Base-by-base conservation (phyloP, 2,888 invertebrate species). In the Priocnemis perturbator region DNA sequence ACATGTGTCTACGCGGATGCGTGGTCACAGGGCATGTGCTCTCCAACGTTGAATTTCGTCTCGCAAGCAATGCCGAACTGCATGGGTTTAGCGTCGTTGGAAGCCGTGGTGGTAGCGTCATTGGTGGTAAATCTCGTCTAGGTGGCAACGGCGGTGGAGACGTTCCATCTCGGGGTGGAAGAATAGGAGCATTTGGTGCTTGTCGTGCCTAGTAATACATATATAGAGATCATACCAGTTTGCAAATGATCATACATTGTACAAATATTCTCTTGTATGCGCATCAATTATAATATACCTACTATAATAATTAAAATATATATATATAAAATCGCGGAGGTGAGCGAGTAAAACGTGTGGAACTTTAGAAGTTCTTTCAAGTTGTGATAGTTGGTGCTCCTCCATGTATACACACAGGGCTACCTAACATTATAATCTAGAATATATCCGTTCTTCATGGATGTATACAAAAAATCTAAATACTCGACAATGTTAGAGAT, bases 111-210 rank as follows among this genome's bases (percentile, higher is more conserved):
- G 87, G 88, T 66, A 88, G 69, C 26, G 81, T 86, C 21, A 79
- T 81, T n/a, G 85, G 81, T 17, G 85, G 83, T 53, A 83, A 44
- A 44, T 86, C 86, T 53, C 90, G 87, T 78, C 93, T 90, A 14
- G 93, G 94, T 53, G 93, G 93, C 76, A 93, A 90, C 60, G 93
- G 93, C 9, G 94, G 93, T 48, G 93, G 93, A 79, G 92, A 90
- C 21, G 90, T 92, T 59, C 91, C 90, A 85, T 94, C 94, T 69
- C 94, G 90, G 7, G 93, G 94, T 60, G 94, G 94, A 83, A 94
- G 90, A 62, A 91, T 90, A n/a, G 94, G 94, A 61, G 94, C 93
- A 85, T 93, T 93, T 65, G 92, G 93, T 63, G 92, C 93, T 88
- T 93, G 93, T 78, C 91, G 91, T 73, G 90, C 90, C 91, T 91